Evolutionary conservation across 2,113 vertebrate genomes (phyloP).

Genomic region (Hepsetus odoe): DNA sequence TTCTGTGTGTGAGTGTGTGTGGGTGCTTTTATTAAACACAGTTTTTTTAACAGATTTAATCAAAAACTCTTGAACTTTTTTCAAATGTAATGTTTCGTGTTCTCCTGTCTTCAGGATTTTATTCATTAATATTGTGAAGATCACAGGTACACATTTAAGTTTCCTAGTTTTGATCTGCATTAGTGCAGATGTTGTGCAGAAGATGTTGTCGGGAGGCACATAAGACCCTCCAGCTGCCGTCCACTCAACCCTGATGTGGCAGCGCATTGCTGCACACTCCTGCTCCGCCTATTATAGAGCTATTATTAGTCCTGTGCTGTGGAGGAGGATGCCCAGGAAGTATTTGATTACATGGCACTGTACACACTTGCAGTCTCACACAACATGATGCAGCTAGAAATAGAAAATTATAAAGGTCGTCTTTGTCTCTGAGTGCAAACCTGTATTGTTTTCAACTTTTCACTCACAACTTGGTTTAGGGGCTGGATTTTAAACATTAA

Average conservation of each 20-base stretch:
- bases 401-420: slow-evolving; percentile 2
- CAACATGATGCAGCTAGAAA: not conserved
- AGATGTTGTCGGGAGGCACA: slow-evolving; percentile 7
- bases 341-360: slow-evolving; percentile 16
- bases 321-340: slow-evolving; percentile 30
- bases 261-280: slow-evolving; percentile 18
- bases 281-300: slow-evolving; percentile 40
- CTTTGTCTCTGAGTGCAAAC: not conserved
- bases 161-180: too few species aligned
- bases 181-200: slow-evolving; percentile 14
- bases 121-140: not conserved
- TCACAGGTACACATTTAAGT: too few species aligned
- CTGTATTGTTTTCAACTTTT: not conserved
- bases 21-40: too few species aligned
- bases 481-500: too few species aligned
- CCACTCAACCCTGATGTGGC: slow-evolving; percentile 38
- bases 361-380: slow-evolving; percentile 15
- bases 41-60: too few species aligned
- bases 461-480: too few species aligned
- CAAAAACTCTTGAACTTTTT: too few species aligned
- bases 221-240: slow-evolving; percentile 24
- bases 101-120: too few species aligned
- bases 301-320: slow-evolving; percentile 42
- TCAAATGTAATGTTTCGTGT: too few species aligned
- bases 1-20: too few species aligned